phyloP scores from a whole-genome alignment of 2,888 invertebrate genomes.

The Cantharis flavilabris region DNA sequence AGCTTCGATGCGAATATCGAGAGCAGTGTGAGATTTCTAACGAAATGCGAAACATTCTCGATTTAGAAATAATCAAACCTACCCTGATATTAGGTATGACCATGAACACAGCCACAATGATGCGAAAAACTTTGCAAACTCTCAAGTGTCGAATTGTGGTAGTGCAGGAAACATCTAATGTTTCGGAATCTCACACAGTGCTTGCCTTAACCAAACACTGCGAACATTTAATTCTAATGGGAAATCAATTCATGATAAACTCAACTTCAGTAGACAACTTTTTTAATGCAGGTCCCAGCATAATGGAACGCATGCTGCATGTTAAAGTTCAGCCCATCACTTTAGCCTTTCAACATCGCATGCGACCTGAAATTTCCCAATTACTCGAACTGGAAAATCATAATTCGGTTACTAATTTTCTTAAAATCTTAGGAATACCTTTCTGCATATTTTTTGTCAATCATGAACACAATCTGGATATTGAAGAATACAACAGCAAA shows the following conservation, averaged over 20 bases:
- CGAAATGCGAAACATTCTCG: constrained; percentile 57
- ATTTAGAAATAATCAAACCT: constrained; percentile 60
- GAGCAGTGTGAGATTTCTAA: constrained; percentile 21
- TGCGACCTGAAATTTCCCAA: constrained; percentile 66
- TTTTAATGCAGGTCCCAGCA: constrained; percentile 72
- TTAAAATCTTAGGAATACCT: no score
- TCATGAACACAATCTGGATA: no score
- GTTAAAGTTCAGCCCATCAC: constrained; percentile 63
- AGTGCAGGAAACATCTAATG: constrained; percentile 87
- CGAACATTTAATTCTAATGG: neutral
- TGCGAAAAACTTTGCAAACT: constrained; percentile 64
- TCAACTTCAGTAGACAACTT: constrained; percentile 45
- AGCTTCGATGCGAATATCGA: constrained; percentile 36
- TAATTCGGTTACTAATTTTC: constrained; percentile 54
- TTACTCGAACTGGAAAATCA: constrained; percentile 60
- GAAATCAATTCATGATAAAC: neutral
- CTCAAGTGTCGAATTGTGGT: constrained; percentile 71
- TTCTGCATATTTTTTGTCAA: no score
- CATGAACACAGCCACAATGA: constrained; percentile 74
- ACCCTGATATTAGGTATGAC: constrained; percentile 74
- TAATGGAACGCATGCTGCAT: constrained; percentile 72
- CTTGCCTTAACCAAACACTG: constrained; percentile 62
- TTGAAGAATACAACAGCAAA: no score
- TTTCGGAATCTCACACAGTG: constrained; percentile 81
- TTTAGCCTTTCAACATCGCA: constrained; percentile 73